Evolutionary conservation across 2,797 vertebrate genomes (phyloP).

Genomic region (Novumbra hubbsi): DNA sequence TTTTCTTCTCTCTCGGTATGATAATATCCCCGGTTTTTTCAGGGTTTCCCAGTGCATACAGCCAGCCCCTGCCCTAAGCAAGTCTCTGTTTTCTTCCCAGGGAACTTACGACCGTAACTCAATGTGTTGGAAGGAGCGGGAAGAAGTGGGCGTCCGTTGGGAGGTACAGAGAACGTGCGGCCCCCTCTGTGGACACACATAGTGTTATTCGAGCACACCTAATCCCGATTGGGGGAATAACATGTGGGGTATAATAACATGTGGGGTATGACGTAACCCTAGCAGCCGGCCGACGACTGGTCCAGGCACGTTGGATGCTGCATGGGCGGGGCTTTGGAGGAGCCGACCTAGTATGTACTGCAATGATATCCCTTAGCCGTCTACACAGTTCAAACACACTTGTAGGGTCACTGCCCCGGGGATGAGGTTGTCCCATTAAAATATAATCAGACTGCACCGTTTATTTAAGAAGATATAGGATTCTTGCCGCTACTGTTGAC

Average conservation of each 20-base stretch:
- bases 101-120: constrained; percentile 35
- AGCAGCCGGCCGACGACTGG: constrained; percentile 44
- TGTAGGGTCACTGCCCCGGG: constrained; percentile 60
- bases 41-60: constrained; percentile 34
- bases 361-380: constrained; percentile 55
- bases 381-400: constrained; percentile 34
- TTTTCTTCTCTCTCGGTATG: constrained; percentile 40
- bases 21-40: constrained; percentile 42
- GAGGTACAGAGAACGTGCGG: constrained; percentile 36
- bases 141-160: constrained; percentile 10
- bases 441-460: constrained; percentile 64
- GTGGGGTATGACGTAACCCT: constrained; percentile 54
- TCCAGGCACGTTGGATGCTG: constrained; percentile 47
- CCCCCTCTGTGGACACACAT: constrained; percentile 42
- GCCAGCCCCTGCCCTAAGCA: constrained; percentile 23
- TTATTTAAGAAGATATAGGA: constrained; percentile 69
- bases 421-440: constrained; percentile 64
- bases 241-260: constrained; percentile 59
- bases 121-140: constrained; percentile 2
- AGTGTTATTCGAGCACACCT: constrained; percentile 64
- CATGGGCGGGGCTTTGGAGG: constrained; percentile 37
- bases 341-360: constrained; percentile 57
- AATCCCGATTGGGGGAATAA: constrained; percentile 64
- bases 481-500: constrained; percentile 64
- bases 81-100: constrained; percentile 35